These are phyloP conservation scores for Pocillopora grandis DNA, from an alignment of 92 coral and sea anemone genomes.

Conservation along the genomic window DNA sequence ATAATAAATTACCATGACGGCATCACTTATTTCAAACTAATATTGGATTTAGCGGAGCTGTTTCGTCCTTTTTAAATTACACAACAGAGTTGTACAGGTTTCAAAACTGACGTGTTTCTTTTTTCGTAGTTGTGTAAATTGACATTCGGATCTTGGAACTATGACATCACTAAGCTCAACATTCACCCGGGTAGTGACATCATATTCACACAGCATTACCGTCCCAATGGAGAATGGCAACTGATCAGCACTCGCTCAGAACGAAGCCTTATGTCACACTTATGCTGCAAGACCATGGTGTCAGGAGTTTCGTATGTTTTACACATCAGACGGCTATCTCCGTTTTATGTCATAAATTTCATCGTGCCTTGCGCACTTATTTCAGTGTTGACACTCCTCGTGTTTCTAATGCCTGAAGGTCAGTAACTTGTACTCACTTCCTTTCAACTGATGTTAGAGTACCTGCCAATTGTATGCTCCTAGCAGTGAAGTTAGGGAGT, in stretches of 20 bases:
- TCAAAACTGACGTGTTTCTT: background rate
- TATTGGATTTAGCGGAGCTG: background rate
- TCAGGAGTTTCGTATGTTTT: constrained; percentile 79
- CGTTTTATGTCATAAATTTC: constrained; percentile 81
- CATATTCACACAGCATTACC: constrained; percentile 54
- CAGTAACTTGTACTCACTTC: background rate
- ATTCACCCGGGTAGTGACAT: constrained; percentile 55
- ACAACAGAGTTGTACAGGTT: background rate
- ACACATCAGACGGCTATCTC: constrained; percentile 70
- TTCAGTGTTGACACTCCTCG: constrained; percentile 77
- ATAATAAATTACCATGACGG: background rate
- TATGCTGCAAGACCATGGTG: constrained; percentile 82
- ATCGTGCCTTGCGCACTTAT: constrained; percentile 93
- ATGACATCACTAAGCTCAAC: constrained; percentile 74
- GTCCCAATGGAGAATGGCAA: constrained; percentile 84
- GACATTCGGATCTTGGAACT: constrained; percentile 95
- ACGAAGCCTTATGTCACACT: constrained; percentile 68
- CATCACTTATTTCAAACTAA: background rate
- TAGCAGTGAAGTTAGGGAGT: background rate
- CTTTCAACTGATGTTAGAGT: background rate
- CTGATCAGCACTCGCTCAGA: constrained; percentile 69
- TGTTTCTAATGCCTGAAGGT: constrained; percentile 91
- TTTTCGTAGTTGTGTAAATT: constrained; percentile 72
- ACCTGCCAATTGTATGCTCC: background rate
- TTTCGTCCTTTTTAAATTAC: background rate